These are phyloP conservation scores for Aleiodes sp. DNA, from an alignment of 1,140 invertebrate genomes.

Conservation along the genomic window DNA sequence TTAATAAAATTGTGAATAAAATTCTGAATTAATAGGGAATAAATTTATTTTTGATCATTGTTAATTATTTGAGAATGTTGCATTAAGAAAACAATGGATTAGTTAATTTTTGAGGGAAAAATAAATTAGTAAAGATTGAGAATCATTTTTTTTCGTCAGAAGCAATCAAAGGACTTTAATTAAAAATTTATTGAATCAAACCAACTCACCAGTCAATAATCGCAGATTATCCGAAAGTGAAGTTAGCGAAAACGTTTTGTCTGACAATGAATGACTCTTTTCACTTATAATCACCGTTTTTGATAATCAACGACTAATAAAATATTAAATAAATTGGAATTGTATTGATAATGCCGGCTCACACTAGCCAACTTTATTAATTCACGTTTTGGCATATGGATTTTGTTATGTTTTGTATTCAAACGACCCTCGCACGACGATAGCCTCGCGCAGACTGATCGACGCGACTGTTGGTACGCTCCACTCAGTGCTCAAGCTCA, in stretches of 20 bases:
- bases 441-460: slow-evolving; percentile 52
- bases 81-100: too few relatives aligned
- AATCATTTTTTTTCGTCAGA: too few relatives aligned
- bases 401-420: background rate
- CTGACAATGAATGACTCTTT: background rate
- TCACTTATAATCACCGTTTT: background rate
- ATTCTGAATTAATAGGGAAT: too few relatives aligned
- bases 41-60: too few relatives aligned
- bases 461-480: slow-evolving; percentile 33
- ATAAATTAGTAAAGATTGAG: too few relatives aligned
- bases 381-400: background rate
- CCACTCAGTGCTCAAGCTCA: slow-evolving; percentile 34
- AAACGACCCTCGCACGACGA: slow-evolving; percentile 38
- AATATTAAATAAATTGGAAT: background rate
- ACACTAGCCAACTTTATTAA: background rate
- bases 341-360: background rate
- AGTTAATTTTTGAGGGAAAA: too few relatives aligned
- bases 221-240: too few relatives aligned
- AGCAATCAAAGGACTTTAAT: too few relatives aligned
- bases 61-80: too few relatives aligned
- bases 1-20: background rate
- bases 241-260: background rate
- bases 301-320: background rate
- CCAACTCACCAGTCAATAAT: background rate
- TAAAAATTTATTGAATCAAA: too few relatives aligned